Conservation (phyloP, 2,113 vertebrate species). For the Mohoua ochrocephala region DNA sequence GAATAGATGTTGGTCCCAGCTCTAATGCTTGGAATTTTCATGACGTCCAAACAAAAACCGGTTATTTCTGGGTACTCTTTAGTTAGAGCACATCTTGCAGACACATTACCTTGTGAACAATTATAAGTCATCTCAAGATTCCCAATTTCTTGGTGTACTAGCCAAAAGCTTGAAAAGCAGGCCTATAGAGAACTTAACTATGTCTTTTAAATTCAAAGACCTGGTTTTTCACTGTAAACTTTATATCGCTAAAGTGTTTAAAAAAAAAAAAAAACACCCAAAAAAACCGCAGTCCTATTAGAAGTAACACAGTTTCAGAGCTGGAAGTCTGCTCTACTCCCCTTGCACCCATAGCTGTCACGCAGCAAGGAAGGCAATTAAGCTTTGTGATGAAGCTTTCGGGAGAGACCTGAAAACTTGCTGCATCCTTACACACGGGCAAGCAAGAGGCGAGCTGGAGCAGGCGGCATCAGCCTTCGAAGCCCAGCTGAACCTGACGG, state of each 20-base stretch:
- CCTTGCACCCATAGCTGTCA: background rate
- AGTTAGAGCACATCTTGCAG: background rate
- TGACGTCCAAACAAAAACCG: background rate
- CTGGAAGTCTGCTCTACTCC: background rate
- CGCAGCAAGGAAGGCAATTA: background rate
- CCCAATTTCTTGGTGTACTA: background rate
- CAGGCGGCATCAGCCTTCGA: accelerated
- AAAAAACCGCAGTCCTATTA: background rate
- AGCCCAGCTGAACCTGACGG: background rate
- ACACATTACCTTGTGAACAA: background rate
- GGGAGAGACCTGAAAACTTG: background rate
- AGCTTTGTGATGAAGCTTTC: background rate
- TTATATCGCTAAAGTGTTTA: background rate
- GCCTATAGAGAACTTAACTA: background rate
- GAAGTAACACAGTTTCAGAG: background rate
- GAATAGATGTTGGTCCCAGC: background rate
- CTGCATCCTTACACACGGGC: too few species aligned
- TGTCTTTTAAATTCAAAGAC: background rate
- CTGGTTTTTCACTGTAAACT: accelerated
- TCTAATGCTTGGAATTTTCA: background rate
- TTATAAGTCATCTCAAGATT: background rate
- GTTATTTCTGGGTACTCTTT: background rate
- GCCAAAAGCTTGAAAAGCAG: background rate
- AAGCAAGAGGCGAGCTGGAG: background rate
- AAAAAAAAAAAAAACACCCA: background rate